Evolutionary conservation across 2,113 vertebrate genomes (phyloP), one percentile per base, ranked within the genome.

Genomic region (Balaenoptera acutorostrata): DNA sequence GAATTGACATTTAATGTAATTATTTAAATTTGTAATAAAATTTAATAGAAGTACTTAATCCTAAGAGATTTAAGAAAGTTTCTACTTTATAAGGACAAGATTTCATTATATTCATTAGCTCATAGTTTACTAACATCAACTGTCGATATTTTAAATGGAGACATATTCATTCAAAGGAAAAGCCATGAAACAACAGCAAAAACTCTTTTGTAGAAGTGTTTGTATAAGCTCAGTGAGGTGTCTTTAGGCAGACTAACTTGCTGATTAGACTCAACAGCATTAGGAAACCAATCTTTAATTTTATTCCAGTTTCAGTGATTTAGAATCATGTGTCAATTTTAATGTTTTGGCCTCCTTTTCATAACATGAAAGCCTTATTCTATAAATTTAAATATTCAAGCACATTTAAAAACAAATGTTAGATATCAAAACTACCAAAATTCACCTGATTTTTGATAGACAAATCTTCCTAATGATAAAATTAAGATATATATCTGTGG

Each of bases 121-220:
- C 31, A 71, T 85, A 10, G 13, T 57, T 81, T 75, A 81, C 41
- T 94, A 81, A 49, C 11, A 94, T 57, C 31, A 89, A 69, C 5
- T 64, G 20, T 89, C 1, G 0, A 69, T 74, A 96, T 55, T 91
- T 96, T 84, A 88, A 93, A 44, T 92, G 3, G 11, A 97, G 59
- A 94, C 92, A 94, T 61, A 96, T 39, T 92, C 21, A 96, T 39
- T 93, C 27, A 72, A 31, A 39, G 33, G 14, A 88, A 92, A 91
- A 52, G 15, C 9, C 8, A 31, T 77, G 89, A 80, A 92, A 84
- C 9, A 64, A 15, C 33, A 74, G 20, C 31, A 95, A 92, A 96
- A 72, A 39, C 2, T 5, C 17, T 75, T 77, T 31, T n/a, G 18
- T 20, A 41, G 39, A 64, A 55, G 12, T 39, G 20, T 81, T 17